phyloP scores from a whole-genome alignment of 1,140 invertebrate genomes.

The Portunus trituberculatus region DNA sequence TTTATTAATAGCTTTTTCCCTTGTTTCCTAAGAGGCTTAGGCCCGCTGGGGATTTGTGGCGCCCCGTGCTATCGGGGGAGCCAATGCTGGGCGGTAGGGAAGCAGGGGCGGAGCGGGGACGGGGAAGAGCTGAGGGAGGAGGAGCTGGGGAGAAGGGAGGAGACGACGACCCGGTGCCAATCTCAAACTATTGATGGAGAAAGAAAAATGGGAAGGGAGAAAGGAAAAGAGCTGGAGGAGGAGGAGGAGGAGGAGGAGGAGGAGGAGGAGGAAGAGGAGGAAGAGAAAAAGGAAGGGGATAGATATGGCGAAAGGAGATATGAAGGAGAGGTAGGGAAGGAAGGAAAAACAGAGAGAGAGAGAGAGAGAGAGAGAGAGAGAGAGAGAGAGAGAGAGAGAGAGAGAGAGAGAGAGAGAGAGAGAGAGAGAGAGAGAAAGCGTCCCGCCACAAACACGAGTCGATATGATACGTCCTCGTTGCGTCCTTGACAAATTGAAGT shows the following conservation, averaged over 20 bases:
- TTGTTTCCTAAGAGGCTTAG: constrained; percentile 13
- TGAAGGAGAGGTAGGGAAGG: background rate
- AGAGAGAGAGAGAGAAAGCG: background rate
- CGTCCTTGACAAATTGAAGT: no score
- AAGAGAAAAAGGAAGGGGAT: background rate
- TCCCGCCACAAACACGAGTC: no score
- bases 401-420: background rate
- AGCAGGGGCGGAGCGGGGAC: no score
- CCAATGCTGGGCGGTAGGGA: no score
- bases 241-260: background rate
- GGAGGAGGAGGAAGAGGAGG: no score
- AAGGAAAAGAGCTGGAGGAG: background rate
- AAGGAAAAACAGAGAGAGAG: constrained; percentile 31
- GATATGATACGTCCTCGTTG: no score
- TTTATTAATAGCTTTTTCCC: constrained; percentile 3
- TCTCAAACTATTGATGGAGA: constrained; percentile 14
- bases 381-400: constrained; percentile 49
- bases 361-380: constrained; percentile 53
- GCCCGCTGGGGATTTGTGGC: background rate
- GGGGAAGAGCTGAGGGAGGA: background rate
- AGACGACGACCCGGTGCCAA: background rate
- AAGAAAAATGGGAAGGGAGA: constrained; percentile 2
- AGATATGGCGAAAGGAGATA: no score
- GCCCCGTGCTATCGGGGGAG: background rate
- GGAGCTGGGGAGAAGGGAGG: background rate